Evolutionary conservation across 2,888 invertebrate species (phyloP), one percentile per base, ranked within the genome.

Genomic region (Drosophila flavopinicola): DNA sequence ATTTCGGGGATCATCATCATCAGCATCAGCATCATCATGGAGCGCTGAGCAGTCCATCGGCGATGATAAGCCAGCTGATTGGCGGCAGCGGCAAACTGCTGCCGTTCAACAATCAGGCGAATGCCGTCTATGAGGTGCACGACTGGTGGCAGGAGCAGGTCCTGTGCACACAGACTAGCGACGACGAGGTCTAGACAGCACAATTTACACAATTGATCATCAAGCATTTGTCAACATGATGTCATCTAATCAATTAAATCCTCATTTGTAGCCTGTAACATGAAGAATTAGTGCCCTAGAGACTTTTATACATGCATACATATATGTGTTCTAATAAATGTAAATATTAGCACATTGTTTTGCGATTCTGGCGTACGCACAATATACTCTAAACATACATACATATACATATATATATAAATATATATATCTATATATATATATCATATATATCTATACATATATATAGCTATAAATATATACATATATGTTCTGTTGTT

Each of bases 71-170:
- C 9, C 88, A 88, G 13, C 53, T 89, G 51, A 87, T 89, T 41
- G 83, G 86, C 0, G 63, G 73, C 45, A 76, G 67, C 24, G 84
- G 83, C 6, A 91, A 91, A 39, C 65, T 87, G 15, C 32, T 89
- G 33, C 78, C 90, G 0, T 90, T 90, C 32, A 91, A 89, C 52
- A 90, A 89, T 68, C 91, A 91, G 75, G 88, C 89, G 1, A 91
- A 90, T 66, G 87, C 88, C 1, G 93, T 95, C 77, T 93, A 94
- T 78, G 96, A 96, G 91, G 95, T 96, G 57, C 93, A 94, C 82
- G 94, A 95, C 84, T 97, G 97, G 97, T 97, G 96, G 97, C 94
- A 93, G 84, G 94, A 95, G 82, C 96, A 96, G 88, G 92, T 96
- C 30, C 92, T 93, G 29, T 94, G 93, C 82, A 92, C 92, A 15